Percentiles rank a stretch among this genome's conserved stretches.
phyloP scores from a whole-genome alignment of 1,140 invertebrate species.

The Heterodera carotae region DNA sequence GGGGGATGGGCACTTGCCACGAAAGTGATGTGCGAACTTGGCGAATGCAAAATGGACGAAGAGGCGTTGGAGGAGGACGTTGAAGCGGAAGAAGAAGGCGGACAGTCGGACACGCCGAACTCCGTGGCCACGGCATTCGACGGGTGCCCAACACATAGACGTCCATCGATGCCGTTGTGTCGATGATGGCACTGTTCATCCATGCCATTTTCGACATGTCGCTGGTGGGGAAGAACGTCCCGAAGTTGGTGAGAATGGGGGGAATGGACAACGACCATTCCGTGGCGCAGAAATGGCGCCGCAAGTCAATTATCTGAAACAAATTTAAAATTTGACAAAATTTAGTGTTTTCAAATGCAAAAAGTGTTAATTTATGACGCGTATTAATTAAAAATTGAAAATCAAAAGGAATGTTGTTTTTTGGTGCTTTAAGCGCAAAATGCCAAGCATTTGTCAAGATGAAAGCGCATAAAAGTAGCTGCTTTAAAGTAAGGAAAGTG shows the following conservation, averaged over 20 bases:
- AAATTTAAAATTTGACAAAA: conserved; percentile 7
- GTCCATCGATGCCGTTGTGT: not conserved
- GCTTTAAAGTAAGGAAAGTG: not conserved
- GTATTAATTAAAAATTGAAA: no score
- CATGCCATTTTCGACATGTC: not conserved
- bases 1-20: not conserved
- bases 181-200: not conserved
- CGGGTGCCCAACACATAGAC: not conserved
- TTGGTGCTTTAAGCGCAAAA: conserved; percentile 16
- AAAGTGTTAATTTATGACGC: no score
- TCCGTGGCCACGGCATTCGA: not conserved
- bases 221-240: not conserved
- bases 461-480: conserved; percentile 14
- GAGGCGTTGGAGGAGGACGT: not conserved
- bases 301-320: not conserved
- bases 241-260: not conserved
- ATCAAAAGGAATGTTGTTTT: not conserved
- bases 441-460: conserved; percentile 15
- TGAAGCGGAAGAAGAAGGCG: not conserved
- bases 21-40: not conserved
- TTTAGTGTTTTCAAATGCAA: no score
- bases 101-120: not conserved
- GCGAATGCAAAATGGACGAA: not conserved
- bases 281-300: not conserved
- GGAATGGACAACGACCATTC: conserved; percentile 7